Percentiles rank a stretch among this genome's conserved stretches.
These are phyloP conservation scores for Oscarella lobularis DNA, from an alignment of 37 sponge, comb jelly and placozoan genomes.

Conservation along the genomic window DNA sequence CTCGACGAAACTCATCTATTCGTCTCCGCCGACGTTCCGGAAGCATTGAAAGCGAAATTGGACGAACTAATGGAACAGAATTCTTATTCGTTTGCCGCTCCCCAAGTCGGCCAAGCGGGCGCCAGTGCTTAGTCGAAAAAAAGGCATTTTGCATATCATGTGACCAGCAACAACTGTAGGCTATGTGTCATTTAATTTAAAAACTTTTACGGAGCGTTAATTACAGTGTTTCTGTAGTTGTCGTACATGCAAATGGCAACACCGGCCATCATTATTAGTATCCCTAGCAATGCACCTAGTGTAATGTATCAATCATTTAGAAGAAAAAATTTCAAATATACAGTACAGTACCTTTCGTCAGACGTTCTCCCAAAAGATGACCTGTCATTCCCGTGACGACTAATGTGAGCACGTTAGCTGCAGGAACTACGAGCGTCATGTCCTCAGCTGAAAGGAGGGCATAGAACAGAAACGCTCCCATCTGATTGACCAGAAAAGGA, in stretches of 20 bases:
- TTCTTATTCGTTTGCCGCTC: conserved; percentile 39
- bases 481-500: background rate
- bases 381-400: background rate
- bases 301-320: no score
- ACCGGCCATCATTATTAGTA: no score
- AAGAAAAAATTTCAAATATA: no score
- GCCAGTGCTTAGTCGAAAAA: no score
- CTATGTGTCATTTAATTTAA: no score
- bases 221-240: no score
- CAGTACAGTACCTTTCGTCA: background rate
- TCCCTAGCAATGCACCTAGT: no score
- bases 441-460: background rate
- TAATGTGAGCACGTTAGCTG: background rate
- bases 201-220: no score
- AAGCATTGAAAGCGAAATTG: conserved; percentile 36
- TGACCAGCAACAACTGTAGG: no score
- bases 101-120: background rate
- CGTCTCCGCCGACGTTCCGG: conserved; percentile 39
- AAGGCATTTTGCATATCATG: no score
- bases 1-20: conserved; percentile 73
- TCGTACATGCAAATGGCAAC: no score
- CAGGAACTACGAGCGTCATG: background rate
- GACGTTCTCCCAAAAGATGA: background rate
- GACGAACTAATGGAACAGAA: conserved; percentile 72
- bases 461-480: background rate